These are phyloP conservation scores for Sciurus vulgaris DNA, from an alignment of 2,797 vertebrate species.

Conservation along the genomic window DNA sequence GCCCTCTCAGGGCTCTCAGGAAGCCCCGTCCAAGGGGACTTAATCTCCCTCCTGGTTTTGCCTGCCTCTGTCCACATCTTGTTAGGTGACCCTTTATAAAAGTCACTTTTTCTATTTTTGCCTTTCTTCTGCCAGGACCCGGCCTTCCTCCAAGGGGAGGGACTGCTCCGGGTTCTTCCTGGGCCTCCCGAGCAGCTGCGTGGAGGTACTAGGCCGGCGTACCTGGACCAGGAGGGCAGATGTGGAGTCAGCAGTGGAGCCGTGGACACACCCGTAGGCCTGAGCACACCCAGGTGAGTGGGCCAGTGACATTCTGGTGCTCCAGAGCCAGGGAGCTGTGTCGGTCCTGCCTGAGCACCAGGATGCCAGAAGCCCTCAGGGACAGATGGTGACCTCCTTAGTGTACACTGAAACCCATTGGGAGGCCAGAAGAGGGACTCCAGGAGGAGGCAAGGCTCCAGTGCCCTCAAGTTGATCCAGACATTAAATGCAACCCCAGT, in stretches of 20 bases:
- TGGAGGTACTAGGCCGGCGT: neutral
- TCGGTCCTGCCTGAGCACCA: neutral
- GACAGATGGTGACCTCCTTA: too few relatives aligned
- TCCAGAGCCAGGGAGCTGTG: neutral
- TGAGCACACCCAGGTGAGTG: neutral
- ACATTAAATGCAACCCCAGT: accelerated
- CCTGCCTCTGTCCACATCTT: neutral
- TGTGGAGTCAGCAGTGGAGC: neutral
- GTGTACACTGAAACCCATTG: neutral
- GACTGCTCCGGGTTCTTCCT: neutral
- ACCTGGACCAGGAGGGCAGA: neutral
- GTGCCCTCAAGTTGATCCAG: accelerated
- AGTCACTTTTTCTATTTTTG: neutral
- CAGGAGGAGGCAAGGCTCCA: neutral
- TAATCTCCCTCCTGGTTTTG: neutral
- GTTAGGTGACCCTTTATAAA: neutral
- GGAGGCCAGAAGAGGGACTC: neutral
- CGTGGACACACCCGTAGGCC: neutral
- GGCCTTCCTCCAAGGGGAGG: neutral
- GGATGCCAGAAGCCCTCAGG: neutral
- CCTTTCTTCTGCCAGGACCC: neutral
- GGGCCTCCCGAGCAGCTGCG: neutral
- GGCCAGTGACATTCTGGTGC: neutral
- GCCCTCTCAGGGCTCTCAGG: neutral
- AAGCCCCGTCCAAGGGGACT: too few relatives aligned